Base-by-base conservation (phyloP, 2,888 invertebrate species). In the Liopterus haemorrhoidalis region DNA sequence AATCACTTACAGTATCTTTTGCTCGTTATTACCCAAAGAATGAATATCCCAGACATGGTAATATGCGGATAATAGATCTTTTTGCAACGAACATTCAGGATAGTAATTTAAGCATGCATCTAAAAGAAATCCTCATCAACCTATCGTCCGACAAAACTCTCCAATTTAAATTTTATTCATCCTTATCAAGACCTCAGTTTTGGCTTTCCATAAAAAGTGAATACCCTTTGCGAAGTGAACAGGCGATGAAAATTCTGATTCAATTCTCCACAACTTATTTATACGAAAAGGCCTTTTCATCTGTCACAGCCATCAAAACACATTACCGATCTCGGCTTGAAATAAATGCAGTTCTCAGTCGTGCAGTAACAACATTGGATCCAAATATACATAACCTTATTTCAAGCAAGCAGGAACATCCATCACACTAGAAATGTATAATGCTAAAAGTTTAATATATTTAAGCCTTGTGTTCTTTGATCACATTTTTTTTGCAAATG, bases 121-220 rank as follows among this genome's bases (percentile, higher is more conserved):
- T 41, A 50, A 50, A 49, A 49, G 49, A 50, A 38, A 49, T 39
- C 49, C 43, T 37, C 38, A 49, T 49, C 41, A 42, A 50, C 27
- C 35, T 44, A 25, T 45, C 35, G 25, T 49, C 41, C 48, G 41
- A 49, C 35, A 16, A 49, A 14, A 38, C 35, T 46, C 43, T 46
- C 43, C 5, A 22, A 22, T 22, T 22, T 22, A 22, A 22, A 22
- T 22, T 22, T 22, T 8, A 22, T 22, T 22, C 22, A 22, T 22
- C 22, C 6, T 8, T 22, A 5, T n/a, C n/a, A n/a, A n/a, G n/a
- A n/a, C n/a, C n/a, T n/a, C n/a, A n/a, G n/a, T n/a, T n/a, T n/a
- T n/a, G n/a, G n/a, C n/a, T n/a, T n/a, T n/a, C n/a, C n/a, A n/a
- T n/a, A n/a, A n/a, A n/a, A n/a, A n/a, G n/a, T n/a, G n/a, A n/a